Conservation (phyloP, 2,888 invertebrate species). For the Athalia rosae region DNA sequence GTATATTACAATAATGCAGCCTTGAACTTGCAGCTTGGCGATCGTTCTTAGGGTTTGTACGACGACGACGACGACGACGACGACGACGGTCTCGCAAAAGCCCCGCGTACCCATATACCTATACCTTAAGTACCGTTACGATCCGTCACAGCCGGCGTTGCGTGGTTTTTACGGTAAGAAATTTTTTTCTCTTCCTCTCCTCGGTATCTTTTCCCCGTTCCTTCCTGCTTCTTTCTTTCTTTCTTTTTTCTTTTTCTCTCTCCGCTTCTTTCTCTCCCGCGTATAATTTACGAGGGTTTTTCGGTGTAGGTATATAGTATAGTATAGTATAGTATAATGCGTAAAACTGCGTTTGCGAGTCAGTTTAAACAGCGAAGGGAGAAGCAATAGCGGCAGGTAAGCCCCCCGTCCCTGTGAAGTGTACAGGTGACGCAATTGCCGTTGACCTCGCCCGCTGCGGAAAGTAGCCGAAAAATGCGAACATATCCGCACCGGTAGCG, state of each 20-base stretch:
- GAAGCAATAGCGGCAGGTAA: conserved; percentile 30
- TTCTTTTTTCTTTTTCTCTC: not conserved
- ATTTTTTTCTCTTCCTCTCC: conserved; percentile 13
- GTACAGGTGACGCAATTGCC: conserved; percentile 70
- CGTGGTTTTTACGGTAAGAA: conserved; percentile 58
- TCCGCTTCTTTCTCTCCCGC: not conserved
- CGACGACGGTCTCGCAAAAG: conserved; percentile 30
- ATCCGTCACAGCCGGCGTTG: conserved; percentile 59
- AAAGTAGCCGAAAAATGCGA: not conserved
- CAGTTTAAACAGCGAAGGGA: not conserved
- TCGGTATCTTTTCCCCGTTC: not conserved
- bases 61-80: no score
- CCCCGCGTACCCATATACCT: conserved; percentile 1
- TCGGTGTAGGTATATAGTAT: no score
- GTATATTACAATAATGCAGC: not conserved
- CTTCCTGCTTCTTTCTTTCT: not conserved
- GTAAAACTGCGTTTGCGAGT: no score
- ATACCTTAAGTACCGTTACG: conserved; percentile 58
- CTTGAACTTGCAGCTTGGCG: conserved; percentile 15
- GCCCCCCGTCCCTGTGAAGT: conserved; percentile 9
- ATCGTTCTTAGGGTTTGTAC: conserved; percentile 15
- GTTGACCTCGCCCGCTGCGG: conserved; percentile 65
- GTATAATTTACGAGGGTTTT: conserved; percentile 37
- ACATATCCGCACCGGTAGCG: conserved; percentile 18
- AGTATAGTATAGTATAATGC: no score